Conservation (phyloP, 2,113 vertebrate genomes). For the Takifugu flavidus region DNA sequence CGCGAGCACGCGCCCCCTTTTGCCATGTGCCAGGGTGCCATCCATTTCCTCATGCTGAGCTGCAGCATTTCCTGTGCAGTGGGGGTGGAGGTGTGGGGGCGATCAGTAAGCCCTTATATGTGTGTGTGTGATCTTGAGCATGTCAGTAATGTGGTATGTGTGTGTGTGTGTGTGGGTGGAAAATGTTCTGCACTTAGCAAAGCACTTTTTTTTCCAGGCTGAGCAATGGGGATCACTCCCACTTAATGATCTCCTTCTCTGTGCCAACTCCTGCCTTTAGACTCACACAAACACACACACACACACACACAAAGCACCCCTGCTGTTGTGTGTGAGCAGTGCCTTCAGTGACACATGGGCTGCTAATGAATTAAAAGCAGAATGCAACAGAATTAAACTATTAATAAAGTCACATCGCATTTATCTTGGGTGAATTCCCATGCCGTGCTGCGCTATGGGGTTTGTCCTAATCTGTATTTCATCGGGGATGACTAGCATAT, state of each 20-base stretch:
- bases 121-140: conserved; percentile 24
- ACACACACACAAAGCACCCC: conserved; percentile 6
- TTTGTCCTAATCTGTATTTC: conserved; percentile 9
- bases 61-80: conserved; percentile 70
- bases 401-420: conserved; percentile 27
- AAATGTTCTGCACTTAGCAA: conserved; percentile 60
- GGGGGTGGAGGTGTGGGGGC: conserved; percentile 35
- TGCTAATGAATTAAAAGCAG: conserved; percentile 4
- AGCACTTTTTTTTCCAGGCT: conserved; percentile 56
- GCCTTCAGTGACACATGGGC: conserved; percentile 20
- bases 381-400: conserved; percentile 7
- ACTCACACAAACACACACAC: conserved; percentile 34
- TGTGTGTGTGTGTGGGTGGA: conserved; percentile 43
- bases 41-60: conserved; percentile 73
- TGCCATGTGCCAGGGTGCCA: conserved; percentile 74
- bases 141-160: conserved; percentile 21
- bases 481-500: conserved; percentile 24
- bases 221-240: conserved; percentile 68
- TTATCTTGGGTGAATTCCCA: conserved; percentile 28
- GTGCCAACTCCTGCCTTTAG: conserved; percentile 55
- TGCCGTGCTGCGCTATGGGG: conserved; percentile 1
- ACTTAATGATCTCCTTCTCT: conserved; percentile 68
- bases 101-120: conserved; percentile 43
- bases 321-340: conserved; percentile 24
- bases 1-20: conserved; percentile 41